Base-by-base conservation (phyloP, 2,113 vertebrate genomes). In the Notarius quadriscutis region DNA sequence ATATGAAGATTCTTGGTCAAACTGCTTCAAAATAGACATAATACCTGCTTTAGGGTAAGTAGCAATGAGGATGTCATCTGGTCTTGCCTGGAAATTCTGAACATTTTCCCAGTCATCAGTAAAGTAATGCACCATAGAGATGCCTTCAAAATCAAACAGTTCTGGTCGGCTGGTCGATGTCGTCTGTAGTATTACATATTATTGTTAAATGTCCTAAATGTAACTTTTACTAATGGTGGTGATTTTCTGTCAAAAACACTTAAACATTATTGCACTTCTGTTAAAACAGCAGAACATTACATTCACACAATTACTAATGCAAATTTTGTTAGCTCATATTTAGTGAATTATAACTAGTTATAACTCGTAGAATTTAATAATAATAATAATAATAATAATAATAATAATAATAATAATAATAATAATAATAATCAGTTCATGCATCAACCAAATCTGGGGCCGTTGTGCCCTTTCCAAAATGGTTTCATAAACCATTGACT, bases 31-130 rank as follows among this genome's bases (percentile, higher is more conserved):
- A 34, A 11, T 62, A 7, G 17, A n/a, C 50, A 58, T 83, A 34
- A 50, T 9, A 97, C 97, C 96, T 94, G 96, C 93, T 94, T 97
- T 97, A 25, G 96, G 94, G 82, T 95, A 97, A 22, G 96, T 95
- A 25, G 93, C 95, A 71, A 96, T 94, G 30, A 97, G 87, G 55
- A 97, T 93, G 57, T 97, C 96, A 53, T 96, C 95, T 1, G 95
- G 91, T 88, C 92, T 95, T 8, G 95, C 95, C 87, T 95, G 77
- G 53, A 97, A 96, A 30, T 89, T 93, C 87, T 96, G 92, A 3
- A 97, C 77, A 9, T 92, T 90, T 30, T 91, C 93, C 96, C 96
- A 97, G 91, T 95, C 96, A 53, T 96, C 89, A 2, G 91, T 93
- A 22, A 92, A 93, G 27, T 83, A 22, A 34, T 85, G 84, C 7